Conservation (phyloP, 2,113 vertebrate genomes). For the Dromaius novaehollandiae region DNA sequence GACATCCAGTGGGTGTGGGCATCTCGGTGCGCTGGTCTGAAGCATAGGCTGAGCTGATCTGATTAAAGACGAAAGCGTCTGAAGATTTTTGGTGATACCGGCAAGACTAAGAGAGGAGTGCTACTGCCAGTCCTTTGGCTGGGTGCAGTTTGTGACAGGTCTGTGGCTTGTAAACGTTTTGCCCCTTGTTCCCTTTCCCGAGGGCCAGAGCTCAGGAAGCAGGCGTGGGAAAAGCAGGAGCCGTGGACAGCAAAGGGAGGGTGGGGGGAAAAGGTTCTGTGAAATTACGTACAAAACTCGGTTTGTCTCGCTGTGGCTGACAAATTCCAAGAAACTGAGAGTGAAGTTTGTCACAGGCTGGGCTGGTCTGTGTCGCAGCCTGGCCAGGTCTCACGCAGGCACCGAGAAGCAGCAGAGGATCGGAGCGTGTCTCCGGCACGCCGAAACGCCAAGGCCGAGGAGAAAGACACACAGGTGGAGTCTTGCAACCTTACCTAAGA, state of each 20-base stretch:
- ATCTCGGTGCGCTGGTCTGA: conserved; percentile 5
- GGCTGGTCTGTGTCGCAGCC: neutral
- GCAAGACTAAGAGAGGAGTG: neutral
- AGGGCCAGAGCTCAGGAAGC: neutral
- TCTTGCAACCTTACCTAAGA: neutral
- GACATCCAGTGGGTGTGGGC: neutral
- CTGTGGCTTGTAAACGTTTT: conserved; percentile 36
- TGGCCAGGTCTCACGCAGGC: neutral
- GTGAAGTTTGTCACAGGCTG: conserved; percentile 12
- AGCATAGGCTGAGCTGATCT: conserved; percentile 34
- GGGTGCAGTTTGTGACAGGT: neutral
- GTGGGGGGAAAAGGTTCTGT: neutral
- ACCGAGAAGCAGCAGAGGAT: neutral
- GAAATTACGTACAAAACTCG: conserved; percentile 11
- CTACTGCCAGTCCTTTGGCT: neutral
- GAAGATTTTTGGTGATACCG: neutral
- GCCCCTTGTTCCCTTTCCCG: conserved; percentile 21
- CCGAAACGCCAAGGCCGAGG: neutral
- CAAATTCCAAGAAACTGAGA: conserved; percentile 19
- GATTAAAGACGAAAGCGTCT: conserved; percentile 3
- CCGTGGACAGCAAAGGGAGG: neutral
- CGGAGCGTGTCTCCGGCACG: neutral
- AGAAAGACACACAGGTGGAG: neutral
- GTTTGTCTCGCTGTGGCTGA: neutral
- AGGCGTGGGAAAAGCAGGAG: conserved; percentile 14